Conservation (phyloP, 2,797 vertebrate genomes). For the Eidolon dupreanum region DNA sequence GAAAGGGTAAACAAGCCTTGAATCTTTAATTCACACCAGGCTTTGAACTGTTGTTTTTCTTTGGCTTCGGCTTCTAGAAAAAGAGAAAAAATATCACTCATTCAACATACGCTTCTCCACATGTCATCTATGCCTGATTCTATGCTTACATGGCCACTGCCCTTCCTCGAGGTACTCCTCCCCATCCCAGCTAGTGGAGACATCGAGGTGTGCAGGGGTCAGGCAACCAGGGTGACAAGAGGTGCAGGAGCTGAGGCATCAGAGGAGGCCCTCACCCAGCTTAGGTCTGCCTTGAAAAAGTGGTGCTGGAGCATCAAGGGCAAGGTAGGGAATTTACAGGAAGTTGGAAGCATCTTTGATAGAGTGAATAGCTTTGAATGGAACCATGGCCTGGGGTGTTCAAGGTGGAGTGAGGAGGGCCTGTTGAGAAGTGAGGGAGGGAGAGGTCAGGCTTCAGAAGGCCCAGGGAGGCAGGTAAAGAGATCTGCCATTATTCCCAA, state of each 20-base stretch:
- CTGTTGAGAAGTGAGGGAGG: not conserved
- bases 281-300: not conserved
- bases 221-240: too few species aligned
- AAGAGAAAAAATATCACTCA: slow-evolving; percentile 17
- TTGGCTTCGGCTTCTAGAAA: slow-evolving; percentile 21
- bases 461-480: not conserved
- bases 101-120: not conserved
- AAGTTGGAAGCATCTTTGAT: not conserved
- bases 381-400: not conserved
- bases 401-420: not conserved
- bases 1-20: not conserved
- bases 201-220: not conserved
- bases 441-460: not conserved
- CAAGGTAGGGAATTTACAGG: not conserved
- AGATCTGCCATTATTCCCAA: not conserved
- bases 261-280: not conserved
- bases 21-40: slow-evolving; percentile 25
- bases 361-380: not conserved
- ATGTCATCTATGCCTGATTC: not conserved
- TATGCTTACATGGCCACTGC: not conserved
- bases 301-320: not conserved
- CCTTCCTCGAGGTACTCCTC: not conserved
- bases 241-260: not conserved
- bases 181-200: not conserved
- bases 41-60: not conserved